These are phyloP conservation scores for Caenorhabditis virilis DNA, from an alignment of 2,888 invertebrate genomes.

Conservation along the genomic window DNA sequence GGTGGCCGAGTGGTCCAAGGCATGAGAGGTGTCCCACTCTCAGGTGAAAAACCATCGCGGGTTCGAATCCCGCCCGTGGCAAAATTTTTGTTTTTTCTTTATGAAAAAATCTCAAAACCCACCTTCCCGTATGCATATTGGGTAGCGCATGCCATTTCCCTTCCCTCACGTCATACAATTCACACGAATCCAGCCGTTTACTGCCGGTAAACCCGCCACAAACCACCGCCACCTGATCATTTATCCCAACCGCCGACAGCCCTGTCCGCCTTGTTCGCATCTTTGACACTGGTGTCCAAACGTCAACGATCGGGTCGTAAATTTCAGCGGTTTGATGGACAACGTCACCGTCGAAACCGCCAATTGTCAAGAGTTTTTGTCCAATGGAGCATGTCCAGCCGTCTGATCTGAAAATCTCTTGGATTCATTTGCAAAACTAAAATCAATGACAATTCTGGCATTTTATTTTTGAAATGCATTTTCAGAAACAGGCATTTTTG, in stretches of 20 bases:
- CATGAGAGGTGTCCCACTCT: neutral
- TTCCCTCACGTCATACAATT: slow-evolving; percentile 42
- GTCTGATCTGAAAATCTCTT: slow-evolving; percentile 24
- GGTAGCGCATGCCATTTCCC: slow-evolving; percentile 42
- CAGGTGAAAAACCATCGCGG: neutral
- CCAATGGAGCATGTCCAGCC: slow-evolving; percentile 18
- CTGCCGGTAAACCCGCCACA: slow-evolving; percentile 43
- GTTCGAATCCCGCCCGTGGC: neutral
- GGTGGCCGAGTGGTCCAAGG: too few species aligned
- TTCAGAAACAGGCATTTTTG: too few species aligned
- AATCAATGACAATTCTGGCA: too few species aligned
- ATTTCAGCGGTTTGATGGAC: slow-evolving; percentile 32
- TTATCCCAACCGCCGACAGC: slow-evolving; percentile 21
- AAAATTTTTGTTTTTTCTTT: slow-evolving; percentile 1
- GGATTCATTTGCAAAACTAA: too few species aligned
- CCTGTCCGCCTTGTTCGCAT: slow-evolving; percentile 44
- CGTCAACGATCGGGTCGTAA: slow-evolving; percentile 27
- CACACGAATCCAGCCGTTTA: slow-evolving; percentile 34
- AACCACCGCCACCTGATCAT: slow-evolving; percentile 26
- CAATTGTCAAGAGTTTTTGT: slow-evolving; percentile 22
- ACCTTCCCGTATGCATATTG: slow-evolving; percentile 31
- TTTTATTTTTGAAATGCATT: too few species aligned
- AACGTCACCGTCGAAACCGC: slow-evolving; percentile 45
- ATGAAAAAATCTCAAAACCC: too few species aligned
- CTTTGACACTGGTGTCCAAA: slow-evolving; percentile 14